Evolutionary conservation across 2,888 invertebrate genomes (phyloP).

Genomic region (Helleia helle): DNA sequence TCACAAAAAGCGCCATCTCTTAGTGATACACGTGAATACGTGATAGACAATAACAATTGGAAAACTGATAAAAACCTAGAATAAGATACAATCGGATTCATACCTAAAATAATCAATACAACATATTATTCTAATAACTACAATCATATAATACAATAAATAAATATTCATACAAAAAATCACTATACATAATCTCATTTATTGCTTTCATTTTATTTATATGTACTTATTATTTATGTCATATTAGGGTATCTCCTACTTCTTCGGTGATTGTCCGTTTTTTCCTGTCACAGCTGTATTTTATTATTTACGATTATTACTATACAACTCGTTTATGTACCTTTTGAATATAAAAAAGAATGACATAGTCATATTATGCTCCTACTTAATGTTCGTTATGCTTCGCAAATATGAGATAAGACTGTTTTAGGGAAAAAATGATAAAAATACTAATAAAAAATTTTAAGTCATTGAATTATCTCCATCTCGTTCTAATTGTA

Average conservation of each 20-base stretch:
- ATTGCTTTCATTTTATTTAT: conserved; percentile 2
- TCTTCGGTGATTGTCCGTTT: neutral
- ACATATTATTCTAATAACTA: conserved; percentile 2
- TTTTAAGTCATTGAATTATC: too few relatives aligned
- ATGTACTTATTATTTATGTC: conserved; percentile 1
- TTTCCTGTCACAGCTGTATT: neutral
- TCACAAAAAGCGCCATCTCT: neutral
- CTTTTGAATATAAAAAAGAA: too few relatives aligned
- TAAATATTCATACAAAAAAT: conserved; percentile 10
- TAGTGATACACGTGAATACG: neutral
- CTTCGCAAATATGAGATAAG: too few relatives aligned
- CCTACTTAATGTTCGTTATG: too few relatives aligned
- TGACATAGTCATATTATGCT: too few relatives aligned
- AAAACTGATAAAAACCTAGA: too few relatives aligned
- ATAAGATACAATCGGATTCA: neutral
- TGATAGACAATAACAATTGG: neutral
- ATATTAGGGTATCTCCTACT: neutral
- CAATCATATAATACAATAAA: conserved; percentile 9
- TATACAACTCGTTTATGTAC: too few relatives aligned
- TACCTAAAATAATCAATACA: conserved; percentile 1
- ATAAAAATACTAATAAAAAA: too few relatives aligned
- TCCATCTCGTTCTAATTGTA: too few relatives aligned
- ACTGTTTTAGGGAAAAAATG: too few relatives aligned
- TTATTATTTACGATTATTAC: too few relatives aligned
- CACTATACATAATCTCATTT: conserved; percentile 7